Evolutionary conservation across 2,888 invertebrate genomes (phyloP).

Genomic region (Caenorhabditis sp.): DNA sequence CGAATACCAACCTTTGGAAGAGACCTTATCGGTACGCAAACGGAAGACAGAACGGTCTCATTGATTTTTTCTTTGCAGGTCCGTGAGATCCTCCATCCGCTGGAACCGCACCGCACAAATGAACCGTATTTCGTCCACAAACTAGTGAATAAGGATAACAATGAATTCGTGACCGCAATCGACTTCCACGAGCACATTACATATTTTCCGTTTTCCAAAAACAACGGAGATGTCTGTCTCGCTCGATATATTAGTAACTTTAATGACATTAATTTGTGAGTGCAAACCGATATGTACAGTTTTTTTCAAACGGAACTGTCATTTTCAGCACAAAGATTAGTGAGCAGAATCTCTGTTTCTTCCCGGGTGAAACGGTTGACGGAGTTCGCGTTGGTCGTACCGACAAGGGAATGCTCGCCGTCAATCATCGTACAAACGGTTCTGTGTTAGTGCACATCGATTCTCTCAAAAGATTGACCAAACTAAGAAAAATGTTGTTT

Average conservation of each 20-base stretch:
- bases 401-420: slow-evolving; percentile 44
- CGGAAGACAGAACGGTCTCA: not conserved
- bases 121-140: slow-evolving; percentile 38
- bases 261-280: slow-evolving; percentile 55
- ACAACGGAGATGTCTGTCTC: slow-evolving; percentile 38
- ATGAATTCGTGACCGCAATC: slow-evolving; percentile 46
- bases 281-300: not conserved
- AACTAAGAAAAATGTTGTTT: not conserved
- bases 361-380: slow-evolving; percentile 39
- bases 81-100: slow-evolving; percentile 50
- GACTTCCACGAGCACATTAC: slow-evolving; percentile 53
- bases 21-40: slow-evolving; percentile 38
- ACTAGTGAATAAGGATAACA: slow-evolving; percentile 16
- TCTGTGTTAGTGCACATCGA: slow-evolving; percentile 12
- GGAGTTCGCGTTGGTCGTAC: slow-evolving; percentile 29
- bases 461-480: not conserved
- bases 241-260: slow-evolving; percentile 53
- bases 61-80: slow-evolving; percentile 19
- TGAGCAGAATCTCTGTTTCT: slow-evolving; percentile 25
- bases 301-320: not conserved
- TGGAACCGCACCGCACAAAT: slow-evolving; percentile 19
- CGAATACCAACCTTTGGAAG: slow-evolving; percentile 48
- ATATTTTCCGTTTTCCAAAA: slow-evolving; percentile 51
- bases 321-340: slow-evolving; percentile 51
- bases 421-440: slow-evolving; percentile 32